These are phyloP conservation scores for Tyto alba DNA, from an alignment of 2,113 vertebrate genomes.

Conservation along the genomic window DNA sequence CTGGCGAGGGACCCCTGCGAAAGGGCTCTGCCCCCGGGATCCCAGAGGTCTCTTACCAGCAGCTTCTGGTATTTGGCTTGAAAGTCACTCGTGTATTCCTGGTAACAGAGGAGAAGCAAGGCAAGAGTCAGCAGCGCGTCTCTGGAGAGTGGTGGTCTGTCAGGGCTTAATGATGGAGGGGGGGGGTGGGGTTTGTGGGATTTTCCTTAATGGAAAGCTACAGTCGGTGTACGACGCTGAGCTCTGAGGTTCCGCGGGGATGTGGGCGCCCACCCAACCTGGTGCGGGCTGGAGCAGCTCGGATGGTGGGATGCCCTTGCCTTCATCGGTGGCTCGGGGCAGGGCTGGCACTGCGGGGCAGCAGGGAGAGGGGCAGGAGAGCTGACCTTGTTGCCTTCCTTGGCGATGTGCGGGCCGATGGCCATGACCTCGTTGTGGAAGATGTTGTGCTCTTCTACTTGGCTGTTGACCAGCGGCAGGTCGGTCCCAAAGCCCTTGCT, in stretches of 20 bases:
- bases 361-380: not conserved
- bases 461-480: constrained; percentile 85
- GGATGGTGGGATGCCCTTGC: not conserved
- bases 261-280: not conserved
- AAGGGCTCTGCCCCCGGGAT: not conserved
- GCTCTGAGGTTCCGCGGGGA: not conserved
- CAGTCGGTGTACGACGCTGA: accelerated
- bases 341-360: accelerated
- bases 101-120: not conserved
- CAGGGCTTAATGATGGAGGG: not conserved
- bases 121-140: not conserved
- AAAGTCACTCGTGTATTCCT: constrained; percentile 78
- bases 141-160: not conserved
- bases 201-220: not conserved
- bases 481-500: constrained; percentile 87
- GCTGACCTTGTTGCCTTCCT: constrained; percentile 76
- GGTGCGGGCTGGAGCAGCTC: not conserved
- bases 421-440: constrained; percentile 97
- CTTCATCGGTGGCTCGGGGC: accelerated
- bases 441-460: constrained; percentile 95
- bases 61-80: constrained; percentile 89
- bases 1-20: not conserved
- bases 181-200: not conserved
- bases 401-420: constrained; percentile 83
- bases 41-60: constrained; percentile 75